phyloP scores from a whole-genome alignment of 2,888 invertebrate genomes.

The Brachyptera risi region DNA sequence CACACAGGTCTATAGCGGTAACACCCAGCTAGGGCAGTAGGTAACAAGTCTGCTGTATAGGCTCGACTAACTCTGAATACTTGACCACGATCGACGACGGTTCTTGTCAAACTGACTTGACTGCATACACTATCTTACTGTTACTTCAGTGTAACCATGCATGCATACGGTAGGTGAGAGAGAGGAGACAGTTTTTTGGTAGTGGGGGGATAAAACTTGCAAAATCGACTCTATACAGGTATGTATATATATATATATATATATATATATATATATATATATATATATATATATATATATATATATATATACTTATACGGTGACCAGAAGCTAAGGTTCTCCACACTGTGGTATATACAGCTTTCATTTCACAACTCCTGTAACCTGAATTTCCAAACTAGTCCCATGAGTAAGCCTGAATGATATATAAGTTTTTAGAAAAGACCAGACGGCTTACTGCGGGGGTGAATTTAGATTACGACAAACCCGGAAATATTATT shows the following conservation, averaged over 20 bases:
- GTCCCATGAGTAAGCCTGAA: not conserved
- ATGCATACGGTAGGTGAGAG: not conserved
- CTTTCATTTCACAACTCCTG: conserved; percentile 29
- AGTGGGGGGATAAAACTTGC: conserved; percentile 11
- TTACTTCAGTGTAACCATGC: conserved; percentile 14
- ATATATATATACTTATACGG: not conserved
- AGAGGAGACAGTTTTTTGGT: not conserved
- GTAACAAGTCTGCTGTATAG: not conserved
- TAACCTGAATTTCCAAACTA: conserved; percentile 32
- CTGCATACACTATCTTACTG: too few species aligned
- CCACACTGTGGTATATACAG: conserved; percentile 13
- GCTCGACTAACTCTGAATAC: not conserved
- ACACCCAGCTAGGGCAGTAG: conserved; percentile 16
- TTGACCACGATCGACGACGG: not conserved
- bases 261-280: too few species aligned
- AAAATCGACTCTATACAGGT: conserved; percentile 8
- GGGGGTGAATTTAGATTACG: not conserved
- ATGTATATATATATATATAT: not conserved
- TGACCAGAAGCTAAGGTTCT: not conserved
- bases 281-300: not conserved
- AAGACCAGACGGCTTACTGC: not conserved
- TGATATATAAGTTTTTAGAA: not conserved
- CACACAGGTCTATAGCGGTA: conserved; percentile 4
- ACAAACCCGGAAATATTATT: conserved; percentile 2
- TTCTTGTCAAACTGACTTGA: conserved; percentile 1